phyloP scores from a whole-genome alignment of 2,888 invertebrate species.

The Archips xylosteana region DNA sequence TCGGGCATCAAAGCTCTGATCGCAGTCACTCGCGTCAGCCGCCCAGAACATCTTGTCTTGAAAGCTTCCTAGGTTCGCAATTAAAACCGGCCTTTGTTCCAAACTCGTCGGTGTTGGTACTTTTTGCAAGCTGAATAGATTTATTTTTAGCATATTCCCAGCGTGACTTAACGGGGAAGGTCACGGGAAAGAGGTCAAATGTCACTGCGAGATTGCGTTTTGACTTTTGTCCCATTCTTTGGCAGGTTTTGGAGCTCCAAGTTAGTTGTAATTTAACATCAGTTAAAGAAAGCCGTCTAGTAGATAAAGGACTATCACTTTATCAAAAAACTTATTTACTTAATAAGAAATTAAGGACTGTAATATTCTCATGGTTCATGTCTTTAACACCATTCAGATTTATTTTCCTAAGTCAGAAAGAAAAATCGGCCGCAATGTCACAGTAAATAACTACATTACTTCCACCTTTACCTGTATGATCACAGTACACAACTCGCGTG shows the following conservation, averaged over 20 bases:
- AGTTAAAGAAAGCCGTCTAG: too few relatives aligned
- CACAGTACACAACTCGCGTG: background rate
- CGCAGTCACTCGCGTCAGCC: background rate
- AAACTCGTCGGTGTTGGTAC: conserved; percentile 2
- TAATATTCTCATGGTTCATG: too few relatives aligned
- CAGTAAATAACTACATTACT: background rate
- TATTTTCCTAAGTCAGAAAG: background rate
- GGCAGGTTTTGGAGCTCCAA: background rate
- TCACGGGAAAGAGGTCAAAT: conserved; percentile 20
- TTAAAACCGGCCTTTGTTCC: conserved; percentile 30
- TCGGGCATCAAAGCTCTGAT: background rate
- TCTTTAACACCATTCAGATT: too few relatives aligned
- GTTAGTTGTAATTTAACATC: background rate
- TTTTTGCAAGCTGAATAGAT: conserved; percentile 30
- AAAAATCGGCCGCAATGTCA: background rate
- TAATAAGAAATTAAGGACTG: too few relatives aligned
- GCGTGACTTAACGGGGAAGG: conserved; percentile 15
- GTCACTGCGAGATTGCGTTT: background rate
- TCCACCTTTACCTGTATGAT: background rate
- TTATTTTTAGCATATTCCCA: conserved; percentile 38
- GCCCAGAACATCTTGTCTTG: background rate
- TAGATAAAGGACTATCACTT: too few relatives aligned
- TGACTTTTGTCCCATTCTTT: background rate
- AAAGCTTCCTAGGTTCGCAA: conserved; percentile 25
- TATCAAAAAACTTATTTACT: too few relatives aligned